Base-by-base conservation (phyloP, 2,797 vertebrate species). In the Halcyon smyrnensis region DNA sequence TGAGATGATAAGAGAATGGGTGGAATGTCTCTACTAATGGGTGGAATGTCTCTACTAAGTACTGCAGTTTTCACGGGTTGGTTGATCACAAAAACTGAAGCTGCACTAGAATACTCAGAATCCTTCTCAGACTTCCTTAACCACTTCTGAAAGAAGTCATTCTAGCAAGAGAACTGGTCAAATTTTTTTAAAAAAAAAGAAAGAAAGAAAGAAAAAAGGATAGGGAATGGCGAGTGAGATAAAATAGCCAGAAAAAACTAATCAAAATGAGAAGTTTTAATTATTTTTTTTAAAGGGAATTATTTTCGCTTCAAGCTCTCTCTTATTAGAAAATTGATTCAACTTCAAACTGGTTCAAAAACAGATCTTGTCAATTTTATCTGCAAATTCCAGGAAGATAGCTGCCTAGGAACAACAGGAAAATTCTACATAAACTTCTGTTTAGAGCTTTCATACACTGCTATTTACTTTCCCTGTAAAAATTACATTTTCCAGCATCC, bases 361-460 rank as follows among this genome's bases (percentile, higher is more conserved):
- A 1, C 21, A 82, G 15, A 60, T 41, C 25, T 82, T 62, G 92
- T 59, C 34, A 43, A 27, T 84, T 69, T 90, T 81, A 85, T 87
- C 79, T 89, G 53, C 41, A 90, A 93, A 73, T 70, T 95, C 64
- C 70, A 89, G 74, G 82, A 74, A 88, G 51, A 76, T 48, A 59
- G n/a, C 39, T n/a, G 34, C 23, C 51, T 77, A 71, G 64, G 64
- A 92, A 83, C 13, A 87, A 67, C 15, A 60, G 15, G 17, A 84
- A 93, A 95, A 76, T 14, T n/a, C n/a, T 53, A 65, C 68, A 37
- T 6, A 75, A 95, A 67, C 5, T 71, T 46, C 15, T 36, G 75
- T 39, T 73, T 34, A 78, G 19, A 53, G 14, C 15, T 82, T 78
- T 68, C 68, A 11, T 84, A 73, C 18, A 16, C 27, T 25, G 65